Percentiles rank a stretch among this genome's conserved stretches.
phyloP scores from a whole-genome alignment of 2,888 invertebrate genomes.

The Apamea monoglypha region DNA sequence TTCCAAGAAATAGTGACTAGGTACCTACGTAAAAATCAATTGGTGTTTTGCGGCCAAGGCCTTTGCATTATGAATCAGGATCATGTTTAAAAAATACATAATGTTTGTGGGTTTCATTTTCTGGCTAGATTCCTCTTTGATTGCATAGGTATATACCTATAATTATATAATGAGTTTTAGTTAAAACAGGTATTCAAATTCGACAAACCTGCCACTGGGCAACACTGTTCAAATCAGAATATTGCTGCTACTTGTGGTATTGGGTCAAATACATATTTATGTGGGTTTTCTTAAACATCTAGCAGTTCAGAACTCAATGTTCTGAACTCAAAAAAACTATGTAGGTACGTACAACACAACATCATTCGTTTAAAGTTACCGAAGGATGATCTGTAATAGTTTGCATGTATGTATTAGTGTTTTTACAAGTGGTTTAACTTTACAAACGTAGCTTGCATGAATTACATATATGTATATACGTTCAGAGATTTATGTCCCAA shows the following conservation, averaged over 20 bases:
- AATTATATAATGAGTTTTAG: conserved; percentile 22
- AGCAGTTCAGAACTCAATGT: conserved; percentile 14
- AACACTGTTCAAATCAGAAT: conserved; percentile 34
- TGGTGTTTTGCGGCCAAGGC: conserved; percentile 64
- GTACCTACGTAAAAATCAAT: conserved; percentile 51
- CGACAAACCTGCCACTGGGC: conserved; percentile 26
- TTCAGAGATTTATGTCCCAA: background rate
- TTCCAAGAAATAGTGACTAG: conserved; percentile 54
- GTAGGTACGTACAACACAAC: background rate
- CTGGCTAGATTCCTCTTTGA: conserved; percentile 14
- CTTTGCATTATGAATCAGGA: conserved; percentile 62
- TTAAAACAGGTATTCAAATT: conserved; percentile 55
- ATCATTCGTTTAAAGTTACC: background rate
- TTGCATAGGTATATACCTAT: conserved; percentile 1
- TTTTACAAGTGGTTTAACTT: background rate
- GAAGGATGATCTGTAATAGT: background rate
- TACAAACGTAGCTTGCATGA: background rate
- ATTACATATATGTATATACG: background rate
- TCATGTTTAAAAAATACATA: conserved; percentile 41
- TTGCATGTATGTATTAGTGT: background rate
- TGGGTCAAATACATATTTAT: conserved; percentile 40
- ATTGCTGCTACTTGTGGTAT: conserved; percentile 27
- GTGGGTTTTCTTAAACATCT: conserved; percentile 27
- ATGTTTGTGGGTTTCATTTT: conserved; percentile 32
- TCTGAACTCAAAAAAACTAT: conserved; percentile 6